Base-by-base conservation (phyloP, 2,113 vertebrate genomes). In the Zingel zingel region DNA sequence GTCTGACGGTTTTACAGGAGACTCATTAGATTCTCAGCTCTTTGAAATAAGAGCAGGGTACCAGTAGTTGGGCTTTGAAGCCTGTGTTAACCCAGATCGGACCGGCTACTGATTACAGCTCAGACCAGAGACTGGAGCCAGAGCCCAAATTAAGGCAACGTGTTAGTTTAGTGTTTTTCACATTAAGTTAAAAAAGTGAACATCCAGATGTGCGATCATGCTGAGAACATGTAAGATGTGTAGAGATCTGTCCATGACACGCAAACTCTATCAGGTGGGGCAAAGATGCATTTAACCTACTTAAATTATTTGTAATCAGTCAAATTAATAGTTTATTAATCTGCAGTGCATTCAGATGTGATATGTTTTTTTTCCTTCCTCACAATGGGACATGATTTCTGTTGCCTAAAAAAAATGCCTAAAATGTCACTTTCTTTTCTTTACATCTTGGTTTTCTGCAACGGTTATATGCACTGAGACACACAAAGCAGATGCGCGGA, bases 31-130 rank as follows among this genome's bases (percentile, higher is more conserved):
- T 67, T 2, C 73, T 18, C 48, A 25, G 79, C 70, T 82, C 91
- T 93, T 92, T 94, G 92, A 91, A 93, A 92, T 77, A 50, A 83
- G 91, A 93, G 74, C 67, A 67, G 68, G 76, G 76, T 3, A 75
- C 73, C 77, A 68, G 79, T 15, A 56, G 70, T 82, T 0, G 9
- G 14, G 69, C 92, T 94, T 94, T 93, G 90, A 94, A 91, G 89
- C 67, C 81, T 27, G 45, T 14, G 79, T 90, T 90, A 88, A 89
- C 66, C 59, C 86, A 79, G 53, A 80, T 92, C 89, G 92, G 91
- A 91, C 87, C 48, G 62, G 83, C 81, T 81, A 79, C 91, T 91
- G 90, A 94, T 93, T 94, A 91, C 82, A 85, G 87, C 83, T 25
- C 47, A 86, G 85, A 53, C 81, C 74, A 25, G 81, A 88, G 84